Base-by-base conservation (phyloP, 2,888 invertebrate genomes). In the Hypomecis punctinalis region DNA sequence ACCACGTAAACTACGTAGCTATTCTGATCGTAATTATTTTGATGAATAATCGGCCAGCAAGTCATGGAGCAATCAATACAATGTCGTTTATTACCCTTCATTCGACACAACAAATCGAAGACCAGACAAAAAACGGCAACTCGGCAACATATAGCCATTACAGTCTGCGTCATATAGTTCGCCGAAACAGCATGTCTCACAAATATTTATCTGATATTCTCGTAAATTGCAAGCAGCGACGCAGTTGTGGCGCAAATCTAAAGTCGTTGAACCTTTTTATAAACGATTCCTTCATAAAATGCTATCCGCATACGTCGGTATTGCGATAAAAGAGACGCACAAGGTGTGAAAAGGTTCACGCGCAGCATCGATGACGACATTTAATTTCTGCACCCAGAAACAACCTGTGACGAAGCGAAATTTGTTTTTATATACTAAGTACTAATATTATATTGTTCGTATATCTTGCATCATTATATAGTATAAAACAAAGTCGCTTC, bases 171-270 rank as follows among this genome's bases (percentile, higher is more conserved):
- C 79, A 82, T 77, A 74, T 76, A 72, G 70, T 76, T 74, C 73
- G 68, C 66, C 67, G 71, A 66, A 75, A 63, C 69, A 67, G 69
- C 74, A 68, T 75, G 69, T 72, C 72, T 76, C 66, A 77, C 79
- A 82, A 87, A 87, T 84, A 85, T 88, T 86, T 85, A 86, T 84
- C 75, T 68, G 74, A 81, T 81, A 81, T 84, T 84, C 77, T 81
- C 80, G 78, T 81, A 82, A 82, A 81, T 75, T 75, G 69, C 72
- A 75, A 71, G 72, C 74, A 74, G 74, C 69, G 68, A 67, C 73
- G 77, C 75, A 80, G 75, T 76, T 72, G 75, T 73, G 72, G 70
- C 74, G 73, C 70, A 81, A 78, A 57, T 80, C 74, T 73, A 65
- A 75, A 88, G 75, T 78, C 84, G 70, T 76, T 83, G 85, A 86